Percentiles rank a stretch among this genome's conserved stretches.
Conservation (phyloP, 2,113 vertebrate species). For the Micromys minutus region DNA sequence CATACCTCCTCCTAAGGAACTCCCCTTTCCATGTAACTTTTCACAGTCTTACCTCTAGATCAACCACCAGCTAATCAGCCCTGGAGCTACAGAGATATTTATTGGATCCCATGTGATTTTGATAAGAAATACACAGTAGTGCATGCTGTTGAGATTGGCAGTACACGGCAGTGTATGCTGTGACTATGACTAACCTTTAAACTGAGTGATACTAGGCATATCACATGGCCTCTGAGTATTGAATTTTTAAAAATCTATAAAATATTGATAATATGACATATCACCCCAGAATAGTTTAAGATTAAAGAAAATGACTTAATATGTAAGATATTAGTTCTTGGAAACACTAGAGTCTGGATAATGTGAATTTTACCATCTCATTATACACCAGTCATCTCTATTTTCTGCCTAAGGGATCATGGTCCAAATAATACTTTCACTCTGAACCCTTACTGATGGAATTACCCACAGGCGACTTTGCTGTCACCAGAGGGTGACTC, state of each 20-base stretch:
- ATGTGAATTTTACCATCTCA: slow-evolving; percentile 28
- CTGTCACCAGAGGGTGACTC: not conserved
- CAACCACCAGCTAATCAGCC: not conserved
- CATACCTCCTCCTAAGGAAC: not conserved
- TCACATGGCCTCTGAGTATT: not conserved
- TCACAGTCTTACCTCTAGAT: not conserved
- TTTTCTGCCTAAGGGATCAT: not conserved
- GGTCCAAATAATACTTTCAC: not conserved
- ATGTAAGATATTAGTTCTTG: not conserved
- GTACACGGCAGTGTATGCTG: not conserved
- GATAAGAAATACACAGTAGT: not conserved
- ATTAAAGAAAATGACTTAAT: slow-evolving; percentile 25
- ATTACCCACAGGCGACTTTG: not conserved
- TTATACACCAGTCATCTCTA: not conserved
- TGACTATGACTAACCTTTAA: not conserved
- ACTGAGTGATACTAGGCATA: not conserved
- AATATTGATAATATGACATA: not conserved
- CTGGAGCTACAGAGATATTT: not conserved
- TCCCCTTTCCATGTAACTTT: not conserved
- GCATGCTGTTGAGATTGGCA: not conserved
- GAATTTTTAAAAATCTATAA: slow-evolving; percentile 8
- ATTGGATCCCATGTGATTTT: not conserved
- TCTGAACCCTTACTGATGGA: not conserved
- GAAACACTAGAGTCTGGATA: not conserved
- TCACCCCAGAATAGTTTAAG: not conserved